Base-by-base conservation (phyloP, 2,888 invertebrate species). In the Dexiosoma caninum region DNA sequence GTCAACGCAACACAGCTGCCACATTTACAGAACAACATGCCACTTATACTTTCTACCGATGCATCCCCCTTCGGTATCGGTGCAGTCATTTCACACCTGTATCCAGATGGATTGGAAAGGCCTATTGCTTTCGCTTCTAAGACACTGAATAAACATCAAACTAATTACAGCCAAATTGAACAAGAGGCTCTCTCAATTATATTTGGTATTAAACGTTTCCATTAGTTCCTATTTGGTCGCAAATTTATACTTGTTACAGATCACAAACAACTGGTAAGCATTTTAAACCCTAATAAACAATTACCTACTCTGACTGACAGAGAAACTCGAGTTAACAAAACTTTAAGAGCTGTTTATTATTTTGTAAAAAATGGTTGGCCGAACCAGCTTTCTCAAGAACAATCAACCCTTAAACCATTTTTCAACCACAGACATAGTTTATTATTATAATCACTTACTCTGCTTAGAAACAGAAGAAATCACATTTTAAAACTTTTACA, bases 221-320 rank as follows among this genome's bases (percentile, higher is more conserved):
- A n/a, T 74, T 49, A 70, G 32, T 82, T 49, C 23, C 30, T 75
- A 9, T 81, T 78, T 49, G 81, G 81, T 3, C 51, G 66, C 9
- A 78, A 78, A 35, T 78, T 71, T 57, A 59, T 57, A 0, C 42
- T 76, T 0, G 9, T 74, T 19, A 81, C 76, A 9, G 81, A 78
- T 16, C 70, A 75, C 35, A 81, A 81, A 19, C 75, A 78, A 8
- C 35, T 78, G 40, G 59, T 71, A 12, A 78, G 57, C 42, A 66
- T 78, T 30, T 81, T 78, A 16, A 64, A 78, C 16, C 74, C 81
- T 16, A 32, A 16, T 32, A 77, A 78, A 49, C 35, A 35, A 9
- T 35, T 9, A 35, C 35, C 5, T 9, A 35, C 35, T 35, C 7
- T 35, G 35, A 35, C 8, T 9, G 10, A 35, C 35, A 35, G 10